Evolutionary conservation across 2,888 invertebrate species (phyloP), one percentile per base, ranked within the genome.

Genomic region (Folsomia candida): DNA sequence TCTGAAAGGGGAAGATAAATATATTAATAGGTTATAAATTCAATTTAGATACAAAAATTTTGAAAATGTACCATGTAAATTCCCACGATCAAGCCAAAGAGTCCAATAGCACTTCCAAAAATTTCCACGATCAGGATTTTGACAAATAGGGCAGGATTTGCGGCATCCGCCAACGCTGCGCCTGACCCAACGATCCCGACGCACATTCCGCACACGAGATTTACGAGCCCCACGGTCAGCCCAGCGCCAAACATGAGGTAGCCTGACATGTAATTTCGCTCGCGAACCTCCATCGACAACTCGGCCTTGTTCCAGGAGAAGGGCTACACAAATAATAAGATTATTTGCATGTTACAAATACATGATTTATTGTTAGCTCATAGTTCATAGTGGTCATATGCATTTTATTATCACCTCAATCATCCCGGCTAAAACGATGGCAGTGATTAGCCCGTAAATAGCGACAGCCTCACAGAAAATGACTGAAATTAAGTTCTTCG

Each of bases 381-480:
- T 60, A n/a, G 26, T 18, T 28, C 14, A 22, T 22, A 66, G 25
- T 57, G 20, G 51, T 9, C 14, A 51, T 2, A 22, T 51, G 14
- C 51, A 9, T n/a, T 65, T 65, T 65, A 24, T 6, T n/a, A 4
- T 22, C 81, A 85, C 84, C 76, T 89, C 90, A 80, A 94, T 85
- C 83, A 90, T 88, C 78, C 94, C 94, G 57, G 94, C 93, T 73
- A 99, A 87, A 51, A 99, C 97, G 83, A 99, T 98, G 61, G 99
- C 97, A 81, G 97, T 96, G 82, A 99, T 99, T 76, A 99, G 88
- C 28, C 99, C 99, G 84, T 99, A 99, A 85, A 99, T 99, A 77
- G 99, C 99, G 2, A 99, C 99, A 78, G 99, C 99, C 86, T 99
- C 99, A 83, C 99, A 99, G 87, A 99, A 99, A 84, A 99, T 99